Base-by-base conservation (phyloP, 2,797 vertebrate species). In the Helostoma temminkii region DNA sequence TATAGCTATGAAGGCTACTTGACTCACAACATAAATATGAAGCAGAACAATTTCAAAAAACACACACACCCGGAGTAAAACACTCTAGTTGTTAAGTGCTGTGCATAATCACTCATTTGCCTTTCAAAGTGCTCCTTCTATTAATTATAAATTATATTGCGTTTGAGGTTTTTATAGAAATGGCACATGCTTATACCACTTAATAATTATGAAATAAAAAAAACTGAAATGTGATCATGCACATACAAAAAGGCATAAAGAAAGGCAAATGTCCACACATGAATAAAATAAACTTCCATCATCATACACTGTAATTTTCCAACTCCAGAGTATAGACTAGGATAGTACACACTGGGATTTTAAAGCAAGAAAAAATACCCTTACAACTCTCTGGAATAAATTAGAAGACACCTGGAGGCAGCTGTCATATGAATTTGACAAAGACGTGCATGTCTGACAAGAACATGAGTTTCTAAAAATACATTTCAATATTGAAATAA, bases 1-100 rank as follows among this genome's bases (percentile, higher is more conserved):
- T 76, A 68, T 45, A 81, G 63, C 81, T 83, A 19, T 50, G 53
- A 79, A 83, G 66, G 74, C 83, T 81, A 71, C 61, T 74, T 63
- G 48, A 86, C 58, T 63, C 49, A 64, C 58, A 59, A 56, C 41
- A 62, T 58, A 59, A 76, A 75, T 66, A 72, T 49, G 42, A 43
- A 19, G 42, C 42, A 43, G 9, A 21, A 43, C 39, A 42, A 42
- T 42, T 8, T 42, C 1, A 1, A 39, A 39, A 39, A 18, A 42
- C 6, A 42, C 5, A 47, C 14, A 43, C n/a, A n/a, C n/a, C n/a
- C n/a, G n/a, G n/a, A n/a, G n/a, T n/a, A 0, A 37, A 66, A 56
- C 25, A 69, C 71, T 66, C 50, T 46, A 70, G 59, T 59, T 66
- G 59, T 46, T 54, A 77, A 75, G 50, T 60, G 77, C 69, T 46